Conservation (phyloP, 2,888 invertebrate genomes). For the Pterobdella sp. region DNA sequence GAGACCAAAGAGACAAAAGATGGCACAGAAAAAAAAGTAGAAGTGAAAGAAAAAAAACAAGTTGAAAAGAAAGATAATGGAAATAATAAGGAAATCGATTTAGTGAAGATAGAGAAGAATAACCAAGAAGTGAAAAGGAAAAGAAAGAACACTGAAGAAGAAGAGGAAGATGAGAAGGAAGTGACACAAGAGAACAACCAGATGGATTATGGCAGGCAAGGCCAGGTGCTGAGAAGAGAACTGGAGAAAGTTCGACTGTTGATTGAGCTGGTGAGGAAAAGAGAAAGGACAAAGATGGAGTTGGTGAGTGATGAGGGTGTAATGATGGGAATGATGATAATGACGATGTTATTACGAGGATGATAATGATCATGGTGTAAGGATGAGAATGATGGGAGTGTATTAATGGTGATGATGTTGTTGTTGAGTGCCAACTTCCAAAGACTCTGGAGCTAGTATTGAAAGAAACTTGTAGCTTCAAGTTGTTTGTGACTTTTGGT, state of each 20-base stretch:
- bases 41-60: not conserved
- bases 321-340: constrained; percentile 1
- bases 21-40: not conserved
- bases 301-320: no score
- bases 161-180: not conserved
- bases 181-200: not conserved
- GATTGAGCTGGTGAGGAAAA: constrained; percentile 85
- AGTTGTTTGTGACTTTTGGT: no score
- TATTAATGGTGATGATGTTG: not conserved
- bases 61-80: not conserved
- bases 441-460: no score
- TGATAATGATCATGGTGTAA: constrained; percentile 1
- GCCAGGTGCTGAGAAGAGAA: constrained; percentile 67
- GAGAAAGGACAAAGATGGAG: constrained; percentile 87
- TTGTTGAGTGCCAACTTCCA: no score
- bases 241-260: constrained; percentile 82
- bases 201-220: not conserved
- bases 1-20: not conserved
- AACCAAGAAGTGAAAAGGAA: not conserved
- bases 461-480: no score
- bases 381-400: not conserved
- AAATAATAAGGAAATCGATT: not conserved
- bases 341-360: constrained; percentile 2
- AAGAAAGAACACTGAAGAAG: not conserved
- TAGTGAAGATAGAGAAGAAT: not conserved